Base-by-base conservation (phyloP, 2,113 vertebrate species). In the Oncorhynchus nerka region DNA sequence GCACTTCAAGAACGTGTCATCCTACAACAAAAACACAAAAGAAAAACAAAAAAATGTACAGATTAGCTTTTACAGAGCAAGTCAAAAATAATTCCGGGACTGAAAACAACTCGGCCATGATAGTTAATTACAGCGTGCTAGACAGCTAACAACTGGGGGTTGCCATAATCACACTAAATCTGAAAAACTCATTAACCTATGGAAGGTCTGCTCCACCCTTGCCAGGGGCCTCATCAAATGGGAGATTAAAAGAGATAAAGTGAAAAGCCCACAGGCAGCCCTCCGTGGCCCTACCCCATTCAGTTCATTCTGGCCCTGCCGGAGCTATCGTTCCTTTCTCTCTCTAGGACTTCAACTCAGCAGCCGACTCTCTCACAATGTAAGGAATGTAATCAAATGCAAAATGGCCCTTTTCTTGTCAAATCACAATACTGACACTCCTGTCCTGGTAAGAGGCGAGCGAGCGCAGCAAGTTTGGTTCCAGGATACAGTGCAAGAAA, bases 381-480 rank as follows among this genome's bases (percentile, higher is more conserved):
- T 57, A 67, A 85, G 84, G 81, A 87, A 91, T 89, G 87, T 77
- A 86, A 86, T 90, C 88, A 86, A 77, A 92, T 87, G 88, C 83
- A 68, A 89, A 92, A 92, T 87, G 78, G 76, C 70, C 71, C 76
- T 61, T 68, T 82, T 77, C 68, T 71, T 74, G 79, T 79, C 55
- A 80, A 74, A 83, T 83, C 70, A 85, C 80, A 68, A 78, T 83
- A 70, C 16, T 64, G 71, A 59, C 65, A 6, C 26, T 26, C 65
- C 65, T 4, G 4, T 66, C 24, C 13, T 7, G 20, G 20, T 24
- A 26, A 24, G 9, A 28, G 11, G 39, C 24, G 51, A 55, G 49
- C 6, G 34, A 34, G 34, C 34, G 34, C 34, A 69, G 70, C 79
- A 48, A 76, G 45, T 73, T 84, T 79, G 76, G 73, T 82, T 76